Evolutionary conservation across 2,113 vertebrate species (phyloP), one percentile per base, ranked within the genome.

Genomic region (Cyphomyrus discorhynchus): DNA sequence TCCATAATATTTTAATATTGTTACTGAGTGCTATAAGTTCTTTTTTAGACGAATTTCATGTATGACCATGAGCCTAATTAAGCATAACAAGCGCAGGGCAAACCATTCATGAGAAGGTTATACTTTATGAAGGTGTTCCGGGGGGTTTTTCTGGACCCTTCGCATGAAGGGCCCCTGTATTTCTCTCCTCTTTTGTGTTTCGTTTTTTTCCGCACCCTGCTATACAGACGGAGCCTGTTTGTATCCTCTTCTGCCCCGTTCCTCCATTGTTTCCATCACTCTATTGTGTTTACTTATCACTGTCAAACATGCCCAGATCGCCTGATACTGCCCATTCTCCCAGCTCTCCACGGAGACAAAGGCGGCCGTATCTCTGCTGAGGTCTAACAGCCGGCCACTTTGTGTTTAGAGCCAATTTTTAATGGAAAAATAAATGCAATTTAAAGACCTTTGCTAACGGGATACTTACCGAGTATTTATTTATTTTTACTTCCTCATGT

Each of bases 221-320:
- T 80, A 42, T 42, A 19, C 31, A 39, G 11, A 39, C 0, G 15
- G 13, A 39, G 74, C 35, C 35, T 13, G 88, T 80, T 45, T 77
- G n/a, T 50, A 46, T 42, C 88, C 46, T 83, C 88, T 83, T 19
- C 47, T 83, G 74, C 86, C 91, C 88, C 88, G n/a, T 84, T 89
- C 39, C 45, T 10, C 21, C 8, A 46, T 84, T 84, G 45, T 46
- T 11, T 84, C 42, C 46, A n/a, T 50, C n/a, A 83, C 90, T 91
- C 90, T 77, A 89, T 92, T 92, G 91, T 92, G 94, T 91, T 83
- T 47, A 90, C 94, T 95, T 95, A 94, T 94, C 94, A 92, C 87
- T 88, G 87, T 89, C 88, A n/a, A 86, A 92, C 94, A 94, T 86
- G 90, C 92, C 91, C 92, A 93, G 94, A 95, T 95, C 84, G 91